Percentiles rank a stretch among this genome's conserved stretches.
These are phyloP conservation scores for Oasisia sp. DNA, from an alignment of 2,888 invertebrate species.

Conservation along the genomic window DNA sequence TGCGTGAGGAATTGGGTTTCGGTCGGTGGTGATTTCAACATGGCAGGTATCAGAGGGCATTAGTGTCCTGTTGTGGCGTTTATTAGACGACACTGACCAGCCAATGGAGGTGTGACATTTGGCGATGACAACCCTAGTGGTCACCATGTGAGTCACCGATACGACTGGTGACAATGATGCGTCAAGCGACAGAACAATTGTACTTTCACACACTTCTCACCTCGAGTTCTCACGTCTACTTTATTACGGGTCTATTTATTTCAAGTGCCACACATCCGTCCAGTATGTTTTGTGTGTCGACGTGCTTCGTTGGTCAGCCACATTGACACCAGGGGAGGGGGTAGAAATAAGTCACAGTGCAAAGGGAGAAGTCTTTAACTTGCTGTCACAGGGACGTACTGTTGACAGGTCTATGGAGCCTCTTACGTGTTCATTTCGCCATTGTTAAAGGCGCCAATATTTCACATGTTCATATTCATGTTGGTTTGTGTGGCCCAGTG, in stretches of 20 bases:
- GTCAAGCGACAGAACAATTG: not conserved
- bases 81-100: not conserved
- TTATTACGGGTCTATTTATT: slow-evolving; percentile 5
- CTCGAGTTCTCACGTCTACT: not conserved
- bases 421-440: too few species aligned
- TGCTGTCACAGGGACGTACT: not conserved
- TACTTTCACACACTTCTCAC: not conserved
- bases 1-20: not conserved
- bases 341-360: not conserved
- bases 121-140: not conserved
- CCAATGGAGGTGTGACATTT: not conserved
- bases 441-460: not conserved
- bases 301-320: not conserved
- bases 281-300: not conserved
- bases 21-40: not conserved
- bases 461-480: not conserved
- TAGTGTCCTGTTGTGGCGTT: not conserved
- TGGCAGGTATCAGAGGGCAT: not conserved
- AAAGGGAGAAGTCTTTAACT: not conserved
- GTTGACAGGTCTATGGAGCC: too few species aligned
- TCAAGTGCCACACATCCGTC: not conserved
- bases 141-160: not conserved
- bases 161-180: not conserved
- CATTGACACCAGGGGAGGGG: not conserved
- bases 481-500: not conserved